Evolutionary conservation across 2,888 invertebrate species (phyloP).

Genomic region (Anthophora plumipes): DNA sequence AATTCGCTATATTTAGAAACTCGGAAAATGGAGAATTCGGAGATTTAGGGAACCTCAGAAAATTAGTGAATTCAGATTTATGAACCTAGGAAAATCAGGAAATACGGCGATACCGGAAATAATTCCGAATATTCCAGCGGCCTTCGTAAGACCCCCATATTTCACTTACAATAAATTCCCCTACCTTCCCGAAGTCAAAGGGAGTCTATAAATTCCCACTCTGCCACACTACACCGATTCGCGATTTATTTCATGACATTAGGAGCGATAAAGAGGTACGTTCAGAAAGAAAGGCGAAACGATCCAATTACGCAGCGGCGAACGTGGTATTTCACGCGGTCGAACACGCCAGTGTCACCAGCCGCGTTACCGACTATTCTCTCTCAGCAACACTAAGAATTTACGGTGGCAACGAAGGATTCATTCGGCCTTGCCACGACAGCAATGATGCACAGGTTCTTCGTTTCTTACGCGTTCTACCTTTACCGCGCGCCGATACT

Average conservation of each 20-base stretch:
- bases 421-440: constrained; percentile 18
- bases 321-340: constrained; percentile 5
- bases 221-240: neutral
- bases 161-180: neutral
- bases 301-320: constrained; percentile 21
- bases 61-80: too few relatives aligned
- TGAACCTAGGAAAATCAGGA: too few relatives aligned
- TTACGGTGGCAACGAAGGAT: constrained; percentile 12
- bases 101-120: too few relatives aligned
- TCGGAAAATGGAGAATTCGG: too few relatives aligned
- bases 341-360: neutral
- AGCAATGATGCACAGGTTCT: constrained; percentile 33
- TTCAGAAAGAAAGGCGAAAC: neutral
- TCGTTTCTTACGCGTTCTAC: constrained; percentile 49
- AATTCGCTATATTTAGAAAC: too few relatives aligned
- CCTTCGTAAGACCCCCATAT: neutral
- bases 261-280: neutral
- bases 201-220: neutral
- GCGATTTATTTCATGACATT: neutral
- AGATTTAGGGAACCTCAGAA: too few relatives aligned
- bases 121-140: too few relatives aligned
- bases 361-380: neutral
- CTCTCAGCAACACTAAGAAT: constrained; percentile 1
- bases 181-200: neutral
- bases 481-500: constrained; percentile 56